Evolutionary conservation across 2,113 vertebrate species (phyloP), one percentile per base, ranked within the genome.

Genomic region (Nesogale talazaci): DNA sequence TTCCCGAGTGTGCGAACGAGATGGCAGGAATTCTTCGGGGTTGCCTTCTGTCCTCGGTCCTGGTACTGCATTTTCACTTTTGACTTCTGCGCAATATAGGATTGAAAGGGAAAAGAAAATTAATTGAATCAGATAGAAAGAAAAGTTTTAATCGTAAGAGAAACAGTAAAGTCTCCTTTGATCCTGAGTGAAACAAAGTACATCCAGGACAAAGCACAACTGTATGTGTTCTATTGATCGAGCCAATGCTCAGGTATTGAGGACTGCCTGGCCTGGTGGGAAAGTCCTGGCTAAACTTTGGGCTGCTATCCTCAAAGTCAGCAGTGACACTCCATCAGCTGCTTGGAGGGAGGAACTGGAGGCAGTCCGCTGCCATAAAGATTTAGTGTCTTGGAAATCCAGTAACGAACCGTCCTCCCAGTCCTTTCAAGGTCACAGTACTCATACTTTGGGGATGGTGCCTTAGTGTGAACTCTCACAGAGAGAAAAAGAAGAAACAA

Each of bases 41-140:
- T 0, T 74, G 34, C 22, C 57, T 61, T 25, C 5, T 78, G 25
- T 27, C 46, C 59, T 25, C 23, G 34, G 2, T 59, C 38, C 20
- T 69, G 25, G 4, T 79, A 11, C 14, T 34, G 5, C 1, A 29
- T 38, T 42, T 81, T 69, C 27, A 46, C 20, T 34, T 90, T 78
- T 56, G 36, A 69, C 31, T 20, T 22, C 3, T 61, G 42, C 3
- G 22, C 5, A 38, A 22, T 10, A 3, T 11, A 36, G n/a, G n/a
- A 80, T 83, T 57, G 40, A 74, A 93, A 72, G 38, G 38, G 36
- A 76, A 83, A 86, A 69, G n/a, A 52, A 93, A 79, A 42, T 23
- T 36, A 27, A 52, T 72, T 72, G 22, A 36, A 14, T 19, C 36
- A 36, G 6, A 19, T 34, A 19, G 17, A 17, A 79, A 81, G 59